phyloP scores from a whole-genome alignment of 2,797 vertebrate species.

The Sebastes glaucus region DNA sequence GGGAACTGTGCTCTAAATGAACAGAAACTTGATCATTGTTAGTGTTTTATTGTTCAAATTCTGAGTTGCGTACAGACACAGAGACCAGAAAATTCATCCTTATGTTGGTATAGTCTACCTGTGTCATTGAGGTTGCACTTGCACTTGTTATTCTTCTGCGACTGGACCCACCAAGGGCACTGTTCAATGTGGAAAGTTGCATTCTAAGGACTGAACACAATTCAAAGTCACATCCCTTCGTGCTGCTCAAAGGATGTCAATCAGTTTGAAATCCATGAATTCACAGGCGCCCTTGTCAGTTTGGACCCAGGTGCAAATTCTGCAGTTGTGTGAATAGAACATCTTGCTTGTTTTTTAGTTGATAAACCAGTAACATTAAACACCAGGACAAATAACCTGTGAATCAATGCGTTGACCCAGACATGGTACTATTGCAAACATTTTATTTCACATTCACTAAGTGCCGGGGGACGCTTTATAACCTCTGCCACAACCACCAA shows the following conservation, averaged over 20 bases:
- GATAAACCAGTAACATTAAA: background rate
- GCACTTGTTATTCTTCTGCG: conserved; percentile 6
- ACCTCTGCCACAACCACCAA: background rate
- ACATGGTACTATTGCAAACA: background rate
- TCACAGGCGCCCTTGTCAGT: background rate
- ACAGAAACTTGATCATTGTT: background rate
- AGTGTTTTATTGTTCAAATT: background rate
- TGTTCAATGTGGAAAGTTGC: background rate
- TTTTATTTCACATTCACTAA: background rate
- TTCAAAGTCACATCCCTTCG: conserved; percentile 36
- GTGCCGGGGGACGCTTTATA: background rate
- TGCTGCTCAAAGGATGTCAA: conserved; percentile 20
- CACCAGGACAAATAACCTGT: background rate
- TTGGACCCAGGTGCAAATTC: background rate
- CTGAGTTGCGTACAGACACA: background rate
- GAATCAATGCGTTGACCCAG: background rate
- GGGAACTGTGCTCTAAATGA: background rate
- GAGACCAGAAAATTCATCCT: background rate
- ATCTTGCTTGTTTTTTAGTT: background rate
- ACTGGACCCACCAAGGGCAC: conserved; percentile 26
- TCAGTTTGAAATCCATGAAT: conserved; percentile 11
- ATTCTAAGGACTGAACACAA: background rate
- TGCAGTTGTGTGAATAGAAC: background rate
- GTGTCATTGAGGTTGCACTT: background rate
- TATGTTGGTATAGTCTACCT: background rate